Percentiles rank a stretch among this genome's conserved stretches.
Evolutionary conservation across 2,888 invertebrate species (phyloP).

Genomic region (Eupithecia centaureata): DNA sequence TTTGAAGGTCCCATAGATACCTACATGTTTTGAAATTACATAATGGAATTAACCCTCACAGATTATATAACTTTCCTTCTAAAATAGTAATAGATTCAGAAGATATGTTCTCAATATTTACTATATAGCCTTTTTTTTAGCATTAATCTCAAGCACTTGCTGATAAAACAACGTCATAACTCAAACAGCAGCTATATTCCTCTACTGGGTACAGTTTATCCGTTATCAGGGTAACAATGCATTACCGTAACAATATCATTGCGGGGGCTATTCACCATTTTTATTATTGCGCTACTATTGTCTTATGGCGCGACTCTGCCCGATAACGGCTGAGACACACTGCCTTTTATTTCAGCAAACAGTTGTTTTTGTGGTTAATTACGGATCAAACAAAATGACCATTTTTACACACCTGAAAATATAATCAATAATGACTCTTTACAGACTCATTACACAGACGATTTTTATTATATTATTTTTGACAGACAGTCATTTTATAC

Average conservation of each 20-base stretch:
- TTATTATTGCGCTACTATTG: constrained; percentile 84
- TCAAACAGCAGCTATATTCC: constrained; percentile 45
- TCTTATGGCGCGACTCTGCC: constrained; percentile 79
- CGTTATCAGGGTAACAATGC: constrained; percentile 80
- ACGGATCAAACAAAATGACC: too few species aligned
- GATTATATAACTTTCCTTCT: too few species aligned
- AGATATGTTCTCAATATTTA: not conserved
- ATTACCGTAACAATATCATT: constrained; percentile 81
- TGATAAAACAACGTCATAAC: constrained; percentile 50
- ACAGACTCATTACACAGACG: too few species aligned
- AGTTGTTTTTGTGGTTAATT: not conserved
- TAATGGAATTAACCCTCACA: too few species aligned
- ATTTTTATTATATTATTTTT: too few species aligned
- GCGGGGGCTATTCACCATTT: constrained; percentile 84
- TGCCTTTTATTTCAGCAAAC: constrained; percentile 18
- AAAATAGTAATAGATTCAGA: too few species aligned
- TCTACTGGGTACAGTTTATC: constrained; percentile 83
- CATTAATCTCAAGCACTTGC: constrained; percentile 15
- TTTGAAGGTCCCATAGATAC: too few species aligned
- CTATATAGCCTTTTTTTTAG: not conserved
- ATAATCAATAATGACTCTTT: too few species aligned
- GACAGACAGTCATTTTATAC: too few species aligned
- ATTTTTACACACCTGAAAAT: too few species aligned
- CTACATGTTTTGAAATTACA: too few species aligned
- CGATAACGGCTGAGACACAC: constrained; percentile 70